Base-by-base conservation (phyloP, 2,888 invertebrate genomes). In the Apamea epomidion region DNA sequence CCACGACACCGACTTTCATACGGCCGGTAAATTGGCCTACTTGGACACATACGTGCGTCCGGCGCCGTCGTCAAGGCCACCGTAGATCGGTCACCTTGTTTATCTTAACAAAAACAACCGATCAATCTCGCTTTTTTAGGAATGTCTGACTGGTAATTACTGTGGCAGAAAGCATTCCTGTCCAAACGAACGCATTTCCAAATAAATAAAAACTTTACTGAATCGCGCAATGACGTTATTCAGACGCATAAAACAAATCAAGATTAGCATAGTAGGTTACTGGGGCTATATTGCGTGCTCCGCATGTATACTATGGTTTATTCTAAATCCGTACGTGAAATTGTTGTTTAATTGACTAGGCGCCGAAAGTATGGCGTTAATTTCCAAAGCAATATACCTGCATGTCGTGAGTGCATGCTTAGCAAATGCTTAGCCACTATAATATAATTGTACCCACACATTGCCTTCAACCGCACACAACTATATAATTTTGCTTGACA, bases 21-120 rank as follows among this genome's bases (percentile, higher is more conserved):
- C 83, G 68, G 74, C 48, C 80, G 62, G 81, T 79, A 80, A 42
- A 86, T 88, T 89, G 89, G 83, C 89, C 89, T 87, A 89, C 77
- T 89, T 89, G 90, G 89, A 87, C 84, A 64, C 80, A 79, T 76
- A 80, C 79, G 65, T 73, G 79, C 86, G 80, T 85, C 84, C 78
- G 88, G 70, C 78, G 48, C 48, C 48, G 68, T 80, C 82, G 75
- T 69, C 89, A 90, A 89, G 89, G 89, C 80, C 87, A 65, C 12
- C 42, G 25, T 65, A 87, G 76, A 88, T 86, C 88, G 84, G 81
- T 78, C 81, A 80, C 79, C 76, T 80, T 83, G 80, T 80, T 80
- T 81, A 76, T 81, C 88, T 81, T 74, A 64, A 70, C 82, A 86
- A 81, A 81, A 88, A 78, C 69, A 88, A 81, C 85, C 78, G 75